Evolutionary conservation across 2,888 invertebrate species (phyloP), one percentile per base, ranked within the genome.

Genomic region (Mesopsocus fuscifrons): DNA sequence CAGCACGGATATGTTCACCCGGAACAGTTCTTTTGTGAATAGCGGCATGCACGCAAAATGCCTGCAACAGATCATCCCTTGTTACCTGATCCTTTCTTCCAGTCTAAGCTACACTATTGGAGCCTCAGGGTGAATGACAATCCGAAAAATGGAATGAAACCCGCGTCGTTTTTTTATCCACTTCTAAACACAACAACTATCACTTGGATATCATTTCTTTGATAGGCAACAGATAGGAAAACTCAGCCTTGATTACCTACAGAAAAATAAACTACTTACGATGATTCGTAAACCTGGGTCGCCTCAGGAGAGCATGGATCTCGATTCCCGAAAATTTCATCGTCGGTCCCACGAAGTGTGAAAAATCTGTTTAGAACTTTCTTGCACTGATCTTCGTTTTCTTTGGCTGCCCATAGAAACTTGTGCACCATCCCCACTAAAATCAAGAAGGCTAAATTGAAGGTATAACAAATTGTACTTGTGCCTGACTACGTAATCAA

Each of bases 1-100:
- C 11, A 44, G 32, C 17, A 40, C 30, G 20, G 44, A 34, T 20
- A 49, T 42, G 16, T 35, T 41, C 20, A 49, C 44, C 15, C 48
- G 26, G 35, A 34, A 33, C 4, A 48, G 46, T 30, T 48, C 49
- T 1, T 48, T 46, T 13, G 49, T 49, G 2, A 46, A 33, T 16
- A 34, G 40, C 13, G 48, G 44, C 8, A 48, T 42, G 3, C 45
- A 42, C 15, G 44, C 41, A 15, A 44, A 42, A 8, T 38, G 31
- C 16, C 49, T 49, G 42, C 17, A 48, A 49, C 18, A n/a, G 13
- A 44, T 26, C 15, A 33, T 30, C n/a, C 30, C 9, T 11, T 30
- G n/a, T n/a, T n/a, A n/a, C n/a, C n/a, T n/a, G n/a, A n/a, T n/a
- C n/a, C n/a, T n/a, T n/a, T n/a, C n/a, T n/a, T n/a, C n/a, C n/a